These are phyloP conservation scores for Drosophila eohydei DNA, from an alignment of 2,888 invertebrate genomes.

Conservation along the genomic window DNA sequence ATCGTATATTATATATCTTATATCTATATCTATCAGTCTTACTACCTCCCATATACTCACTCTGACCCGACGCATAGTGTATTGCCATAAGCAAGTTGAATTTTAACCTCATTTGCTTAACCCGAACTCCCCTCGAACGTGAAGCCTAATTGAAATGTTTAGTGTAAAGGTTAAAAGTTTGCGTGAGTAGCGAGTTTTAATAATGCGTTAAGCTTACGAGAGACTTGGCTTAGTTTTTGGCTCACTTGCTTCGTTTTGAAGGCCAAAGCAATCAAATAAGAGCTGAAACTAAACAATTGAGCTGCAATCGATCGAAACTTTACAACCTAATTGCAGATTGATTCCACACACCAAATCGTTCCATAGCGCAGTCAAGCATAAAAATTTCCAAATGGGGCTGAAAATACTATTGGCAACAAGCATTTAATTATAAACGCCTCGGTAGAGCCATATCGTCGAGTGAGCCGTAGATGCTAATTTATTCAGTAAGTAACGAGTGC, in stretches of 20 bases:
- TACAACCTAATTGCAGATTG: neutral
- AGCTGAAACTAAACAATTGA: neutral
- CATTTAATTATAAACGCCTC: neutral
- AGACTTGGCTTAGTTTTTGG: neutral
- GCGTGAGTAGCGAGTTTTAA: constrained; percentile 6
- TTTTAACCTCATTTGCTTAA: constrained; percentile 7
- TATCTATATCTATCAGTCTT: neutral
- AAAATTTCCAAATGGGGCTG: neutral
- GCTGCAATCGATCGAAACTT: neutral
- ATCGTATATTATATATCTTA: neutral
- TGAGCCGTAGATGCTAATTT: neutral
- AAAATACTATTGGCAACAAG: neutral
- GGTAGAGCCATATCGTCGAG: neutral
- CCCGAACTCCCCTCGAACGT: constrained; percentile 1
- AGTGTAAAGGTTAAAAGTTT: constrained; percentile 10
- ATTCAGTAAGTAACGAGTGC: neutral
- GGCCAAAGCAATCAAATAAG: neutral
- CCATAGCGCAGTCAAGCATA: neutral
- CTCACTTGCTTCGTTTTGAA: neutral
- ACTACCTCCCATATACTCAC: neutral
- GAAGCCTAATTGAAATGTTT: constrained; percentile 4
- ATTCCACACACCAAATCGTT: too few relatives aligned
- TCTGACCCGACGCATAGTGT: neutral
- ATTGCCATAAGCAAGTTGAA: neutral
- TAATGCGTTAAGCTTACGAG: neutral